Conservation (phyloP, 2,888 invertebrate genomes). For the Cerceris rybyensis region DNA sequence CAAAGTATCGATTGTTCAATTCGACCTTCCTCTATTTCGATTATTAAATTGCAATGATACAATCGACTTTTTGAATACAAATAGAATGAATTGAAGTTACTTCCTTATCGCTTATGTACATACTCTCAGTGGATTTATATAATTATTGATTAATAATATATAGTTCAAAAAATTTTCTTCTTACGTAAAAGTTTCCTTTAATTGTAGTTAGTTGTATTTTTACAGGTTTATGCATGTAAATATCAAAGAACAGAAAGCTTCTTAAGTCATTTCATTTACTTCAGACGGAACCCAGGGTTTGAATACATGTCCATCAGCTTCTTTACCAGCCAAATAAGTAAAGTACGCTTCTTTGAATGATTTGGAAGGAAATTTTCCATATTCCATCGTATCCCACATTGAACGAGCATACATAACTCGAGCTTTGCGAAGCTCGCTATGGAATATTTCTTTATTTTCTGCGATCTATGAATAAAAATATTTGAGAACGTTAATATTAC, state of each 20-base stretch:
- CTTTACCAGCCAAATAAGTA: constrained; percentile 73
- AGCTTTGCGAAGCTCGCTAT: constrained; percentile 66
- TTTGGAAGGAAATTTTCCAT: constrained; percentile 70
- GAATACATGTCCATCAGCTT: constrained; percentile 71
- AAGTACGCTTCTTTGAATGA: constrained; percentile 76
- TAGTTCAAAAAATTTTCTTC: background rate
- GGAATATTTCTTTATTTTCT: constrained; percentile 62
- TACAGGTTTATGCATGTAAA: too few species aligned
- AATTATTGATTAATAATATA: background rate
- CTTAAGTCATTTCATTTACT: constrained; percentile 3
- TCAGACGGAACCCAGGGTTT: constrained; percentile 64
- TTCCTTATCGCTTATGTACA: background rate
- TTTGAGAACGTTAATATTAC: constrained; percentile 9
- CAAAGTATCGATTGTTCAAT: constrained; percentile 41
- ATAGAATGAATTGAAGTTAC: background rate
- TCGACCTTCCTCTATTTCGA: constrained; percentile 43
- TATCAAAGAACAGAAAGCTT: background rate
- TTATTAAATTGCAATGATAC: background rate
- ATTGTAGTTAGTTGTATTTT: too few species aligned
- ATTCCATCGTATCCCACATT: constrained; percentile 75
- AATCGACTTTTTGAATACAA: constrained; percentile 27
- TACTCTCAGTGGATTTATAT: background rate
- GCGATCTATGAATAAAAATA: constrained; percentile 62
- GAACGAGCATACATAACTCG: constrained; percentile 65
- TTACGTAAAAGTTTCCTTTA: background rate